Evolutionary conservation across 2,113 vertebrate species (phyloP).

Genomic region (Noctilio leporinus): DNA sequence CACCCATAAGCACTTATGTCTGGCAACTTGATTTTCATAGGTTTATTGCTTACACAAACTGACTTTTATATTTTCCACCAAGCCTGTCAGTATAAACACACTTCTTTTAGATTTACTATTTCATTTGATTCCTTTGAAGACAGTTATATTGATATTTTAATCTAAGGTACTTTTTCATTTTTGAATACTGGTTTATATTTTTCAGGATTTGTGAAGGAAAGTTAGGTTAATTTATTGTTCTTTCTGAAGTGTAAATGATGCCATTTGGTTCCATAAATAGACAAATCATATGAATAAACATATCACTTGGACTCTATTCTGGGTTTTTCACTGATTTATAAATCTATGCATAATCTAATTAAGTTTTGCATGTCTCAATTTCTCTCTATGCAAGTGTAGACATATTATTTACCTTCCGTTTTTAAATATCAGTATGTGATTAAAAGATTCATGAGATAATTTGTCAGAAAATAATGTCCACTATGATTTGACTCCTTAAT

Average conservation of each 20-base stretch:
- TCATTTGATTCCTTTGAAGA: conserved; percentile 45
- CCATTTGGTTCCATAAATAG: conserved; percentile 13
- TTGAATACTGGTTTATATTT: conserved; percentile 40
- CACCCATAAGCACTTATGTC: neutral
- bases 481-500: neutral
- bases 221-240: conserved; percentile 42
- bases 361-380: neutral
- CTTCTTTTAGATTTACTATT: conserved; percentile 52
- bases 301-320: neutral
- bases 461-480: conserved; percentile 9
- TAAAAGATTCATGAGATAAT: neutral
- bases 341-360: conserved; percentile 7
- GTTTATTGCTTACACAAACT: conserved; percentile 38
- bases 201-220: conserved; percentile 3
- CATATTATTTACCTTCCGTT: neutral
- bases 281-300: conserved; percentile 41
- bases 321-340: conserved; percentile 32
- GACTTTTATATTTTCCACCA: conserved; percentile 44
- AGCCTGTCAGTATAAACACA: conserved; percentile 34
- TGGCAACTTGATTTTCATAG: conserved; percentile 32
- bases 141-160: conserved; percentile 61
- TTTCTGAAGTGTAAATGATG: conserved; percentile 23
- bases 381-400: neutral
- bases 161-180: conserved; percentile 53
- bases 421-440: neutral